Evolutionary conservation across 2,113 vertebrate genomes (phyloP).

Genomic region (Vulpes ferrilata): DNA sequence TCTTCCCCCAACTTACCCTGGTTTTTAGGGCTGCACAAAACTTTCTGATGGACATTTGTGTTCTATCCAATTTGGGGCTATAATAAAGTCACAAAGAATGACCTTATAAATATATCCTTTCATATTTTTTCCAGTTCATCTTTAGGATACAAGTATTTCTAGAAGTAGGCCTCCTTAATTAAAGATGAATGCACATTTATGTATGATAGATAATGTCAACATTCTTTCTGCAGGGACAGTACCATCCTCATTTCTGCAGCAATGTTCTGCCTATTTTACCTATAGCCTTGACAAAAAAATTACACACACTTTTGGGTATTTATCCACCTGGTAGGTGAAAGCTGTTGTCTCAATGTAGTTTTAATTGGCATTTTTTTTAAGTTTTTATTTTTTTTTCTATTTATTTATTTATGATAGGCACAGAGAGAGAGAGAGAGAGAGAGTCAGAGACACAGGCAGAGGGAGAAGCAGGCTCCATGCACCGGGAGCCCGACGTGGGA

Average conservation of each 20-base stretch:
- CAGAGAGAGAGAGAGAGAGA: too few species aligned
- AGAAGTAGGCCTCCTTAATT: not conserved
- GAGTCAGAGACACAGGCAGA: too few species aligned
- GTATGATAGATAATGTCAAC: not conserved
- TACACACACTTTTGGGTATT: not conserved
- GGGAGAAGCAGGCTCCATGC: too few species aligned
- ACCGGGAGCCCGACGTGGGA: too few species aligned
- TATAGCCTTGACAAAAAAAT: not conserved
- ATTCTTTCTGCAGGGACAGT: not conserved
- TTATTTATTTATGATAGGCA: too few species aligned
- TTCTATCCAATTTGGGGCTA: not conserved
- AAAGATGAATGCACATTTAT: constrained; percentile 47
- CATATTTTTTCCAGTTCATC: not conserved
- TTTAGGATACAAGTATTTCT: constrained; percentile 2
- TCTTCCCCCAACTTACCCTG: not conserved
- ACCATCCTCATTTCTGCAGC: not conserved
- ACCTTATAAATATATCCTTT: not conserved
- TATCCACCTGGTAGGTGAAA: not conserved
- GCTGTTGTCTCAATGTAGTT: not conserved
- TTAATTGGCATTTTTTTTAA: not conserved
- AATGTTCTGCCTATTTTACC: not conserved
- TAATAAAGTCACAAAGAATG: not conserved
- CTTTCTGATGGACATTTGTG: not conserved
- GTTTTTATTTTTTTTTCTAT: too few species aligned
- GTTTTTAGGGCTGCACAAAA: not conserved